phyloP scores from a whole-genome alignment of 1,140 invertebrate species.

The Drosophila ironensis region DNA sequence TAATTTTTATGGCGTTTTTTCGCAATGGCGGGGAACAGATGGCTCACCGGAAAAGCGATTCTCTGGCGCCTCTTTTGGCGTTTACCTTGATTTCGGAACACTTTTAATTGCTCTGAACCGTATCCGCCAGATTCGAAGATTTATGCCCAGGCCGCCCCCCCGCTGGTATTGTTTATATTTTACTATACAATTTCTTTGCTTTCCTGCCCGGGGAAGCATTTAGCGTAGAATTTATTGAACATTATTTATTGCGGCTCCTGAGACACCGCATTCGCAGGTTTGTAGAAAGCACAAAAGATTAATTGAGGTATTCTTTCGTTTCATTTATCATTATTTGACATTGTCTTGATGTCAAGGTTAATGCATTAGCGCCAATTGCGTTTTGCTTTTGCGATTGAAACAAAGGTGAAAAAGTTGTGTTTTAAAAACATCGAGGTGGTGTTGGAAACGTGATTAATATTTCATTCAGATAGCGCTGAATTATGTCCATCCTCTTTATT shows the following conservation, averaged over 20 bases:
- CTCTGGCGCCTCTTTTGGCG: slow-evolving; percentile 14
- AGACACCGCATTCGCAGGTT: slow-evolving; percentile 7
- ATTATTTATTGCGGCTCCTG: slow-evolving; percentile 20
- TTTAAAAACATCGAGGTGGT: background rate
- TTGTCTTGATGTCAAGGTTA: slow-evolving; percentile 50
- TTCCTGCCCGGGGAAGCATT: background rate
- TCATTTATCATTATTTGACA: slow-evolving; percentile 42
- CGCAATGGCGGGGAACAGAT: background rate
- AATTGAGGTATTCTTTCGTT: slow-evolving; percentile 16
- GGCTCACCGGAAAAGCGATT: slow-evolving; percentile 3
- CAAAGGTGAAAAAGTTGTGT: background rate
- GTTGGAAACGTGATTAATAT: no score
- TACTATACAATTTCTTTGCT: background rate
- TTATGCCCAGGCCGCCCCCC: slow-evolving; percentile 29
- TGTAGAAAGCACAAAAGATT: slow-evolving; percentile 16
- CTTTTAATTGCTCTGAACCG: background rate
- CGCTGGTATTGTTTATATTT: slow-evolving; percentile 30
- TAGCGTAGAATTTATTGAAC: slow-evolving; percentile 30
- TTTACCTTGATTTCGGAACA: slow-evolving; percentile 27
- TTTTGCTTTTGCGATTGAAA: background rate
- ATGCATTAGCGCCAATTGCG: slow-evolving; percentile 12
- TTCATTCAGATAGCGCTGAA: no score
- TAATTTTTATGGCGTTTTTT: slow-evolving; percentile 15
- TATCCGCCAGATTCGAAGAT: background rate
- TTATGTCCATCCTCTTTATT: background rate